Evolutionary conservation across 1,140 invertebrate genomes (phyloP).

Genomic region (Helicorthomorpha holstii): DNA sequence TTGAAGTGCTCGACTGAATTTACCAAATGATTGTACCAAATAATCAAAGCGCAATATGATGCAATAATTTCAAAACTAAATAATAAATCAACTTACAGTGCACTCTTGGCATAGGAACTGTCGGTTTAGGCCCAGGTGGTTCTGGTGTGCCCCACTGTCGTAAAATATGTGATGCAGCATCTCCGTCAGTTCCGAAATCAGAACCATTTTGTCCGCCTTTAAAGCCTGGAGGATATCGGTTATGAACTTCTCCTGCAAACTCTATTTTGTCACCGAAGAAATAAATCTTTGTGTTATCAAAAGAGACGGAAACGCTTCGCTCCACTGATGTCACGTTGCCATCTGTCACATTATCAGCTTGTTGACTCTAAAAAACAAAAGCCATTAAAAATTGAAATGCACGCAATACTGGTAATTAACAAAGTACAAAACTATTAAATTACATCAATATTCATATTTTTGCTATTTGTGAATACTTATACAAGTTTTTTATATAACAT

Average conservation of each 20-base stretch:
- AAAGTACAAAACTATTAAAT: too few species aligned
- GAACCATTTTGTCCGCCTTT: not conserved
- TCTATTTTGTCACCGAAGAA: conserved; percentile 1
- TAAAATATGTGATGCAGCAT: not conserved
- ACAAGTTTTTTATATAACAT: too few species aligned
- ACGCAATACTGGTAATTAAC: too few species aligned
- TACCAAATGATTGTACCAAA: not conserved
- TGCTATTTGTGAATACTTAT: too few species aligned
- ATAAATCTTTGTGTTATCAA: conserved; percentile 2
- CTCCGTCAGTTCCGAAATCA: not conserved
- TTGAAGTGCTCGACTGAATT: too few species aligned
- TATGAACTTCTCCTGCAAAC: conserved; percentile 1
- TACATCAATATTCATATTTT: too few species aligned
- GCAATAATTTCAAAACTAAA: not conserved
- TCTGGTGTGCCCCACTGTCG: not conserved
- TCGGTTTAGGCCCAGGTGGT: not conserved
- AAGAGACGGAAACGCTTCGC: not conserved
- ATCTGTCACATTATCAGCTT: too few species aligned
- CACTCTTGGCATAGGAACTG: not conserved
- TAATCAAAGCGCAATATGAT: not conserved
- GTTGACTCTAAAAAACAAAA: too few species aligned
- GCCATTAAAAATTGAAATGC: too few species aligned
- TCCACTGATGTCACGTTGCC: not conserved
- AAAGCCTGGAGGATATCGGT: not conserved
- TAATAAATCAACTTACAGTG: not conserved